These are phyloP conservation scores for Cetonia aurata DNA, from an alignment of 2,888 invertebrate genomes.

Conservation along the genomic window DNA sequence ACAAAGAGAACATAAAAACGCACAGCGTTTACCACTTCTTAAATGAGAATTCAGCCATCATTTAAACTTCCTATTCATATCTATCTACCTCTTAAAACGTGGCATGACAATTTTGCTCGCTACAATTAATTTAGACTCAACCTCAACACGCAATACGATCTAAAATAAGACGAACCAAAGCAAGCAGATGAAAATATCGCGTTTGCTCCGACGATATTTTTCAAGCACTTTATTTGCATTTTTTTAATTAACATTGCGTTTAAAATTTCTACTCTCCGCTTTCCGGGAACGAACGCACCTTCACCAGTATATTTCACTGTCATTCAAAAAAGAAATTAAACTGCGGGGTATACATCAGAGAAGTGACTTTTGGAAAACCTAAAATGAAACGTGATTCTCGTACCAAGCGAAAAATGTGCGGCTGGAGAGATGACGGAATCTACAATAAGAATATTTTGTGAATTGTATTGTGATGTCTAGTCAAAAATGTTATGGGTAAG, in stretches of 20 bases:
- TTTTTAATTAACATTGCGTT: conserved; percentile 23
- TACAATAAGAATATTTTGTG: too few species aligned
- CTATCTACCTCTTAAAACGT: too few species aligned
- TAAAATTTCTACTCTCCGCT: background rate
- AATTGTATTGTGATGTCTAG: too few species aligned
- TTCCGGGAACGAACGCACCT: conserved; percentile 13
- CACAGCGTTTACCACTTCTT: too few species aligned
- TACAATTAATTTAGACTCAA: too few species aligned
- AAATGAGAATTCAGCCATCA: too few species aligned
- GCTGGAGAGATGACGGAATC: too few species aligned
- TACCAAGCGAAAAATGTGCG: background rate
- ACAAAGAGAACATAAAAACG: too few species aligned
- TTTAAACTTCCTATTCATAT: too few species aligned
- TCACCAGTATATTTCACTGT: conserved; percentile 21
- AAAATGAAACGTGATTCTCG: background rate
- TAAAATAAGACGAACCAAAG: background rate
- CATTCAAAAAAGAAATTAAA: conserved; percentile 27
- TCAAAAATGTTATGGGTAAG: too few species aligned
- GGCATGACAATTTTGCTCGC: too few species aligned
- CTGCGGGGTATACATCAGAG: conserved; percentile 16
- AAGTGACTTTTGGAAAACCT: background rate
- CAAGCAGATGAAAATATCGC: background rate
- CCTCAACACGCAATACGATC: too few species aligned
- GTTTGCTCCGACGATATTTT: conserved; percentile 9
- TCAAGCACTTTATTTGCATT: conserved; percentile 10